Conservation (phyloP, 2,888 invertebrate genomes). For the Nephrotoma flavescens region DNA sequence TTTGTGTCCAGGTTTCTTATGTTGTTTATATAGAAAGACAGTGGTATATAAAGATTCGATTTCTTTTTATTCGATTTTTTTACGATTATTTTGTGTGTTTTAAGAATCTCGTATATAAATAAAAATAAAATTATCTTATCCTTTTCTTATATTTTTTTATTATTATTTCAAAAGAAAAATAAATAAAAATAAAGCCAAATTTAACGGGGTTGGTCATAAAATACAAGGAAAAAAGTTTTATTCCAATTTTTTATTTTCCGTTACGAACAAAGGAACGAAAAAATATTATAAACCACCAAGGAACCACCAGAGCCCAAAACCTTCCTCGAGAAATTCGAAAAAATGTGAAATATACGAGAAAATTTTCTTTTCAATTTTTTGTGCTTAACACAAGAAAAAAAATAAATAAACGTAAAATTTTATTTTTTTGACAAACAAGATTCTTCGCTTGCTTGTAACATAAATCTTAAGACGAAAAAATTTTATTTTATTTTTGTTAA, state of each 20-base stretch:
- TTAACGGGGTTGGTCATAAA: conserved; percentile 3
- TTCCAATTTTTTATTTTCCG: neutral
- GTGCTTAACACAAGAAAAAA: neutral
- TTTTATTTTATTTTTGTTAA: neutral
- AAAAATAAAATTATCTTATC: neutral
- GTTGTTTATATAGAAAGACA: neutral
- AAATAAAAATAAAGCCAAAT: neutral
- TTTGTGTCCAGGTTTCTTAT: neutral
- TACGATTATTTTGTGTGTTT: neutral
- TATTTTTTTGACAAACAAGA: conserved; percentile 2
- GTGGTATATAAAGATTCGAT: neutral
- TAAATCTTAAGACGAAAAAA: conserved; percentile 1
- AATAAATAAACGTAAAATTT: neutral
- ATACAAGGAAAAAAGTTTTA: neutral
- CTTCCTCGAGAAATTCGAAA: neutral
- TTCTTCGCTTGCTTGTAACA: conserved; percentile 1
- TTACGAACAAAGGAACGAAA: neutral
- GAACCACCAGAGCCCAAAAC: neutral
- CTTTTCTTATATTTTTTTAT: neutral
- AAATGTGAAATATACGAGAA: neutral
- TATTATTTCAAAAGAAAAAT: neutral
- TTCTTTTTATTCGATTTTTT: neutral
- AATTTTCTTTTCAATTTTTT: neutral
- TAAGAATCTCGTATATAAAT: neutral
- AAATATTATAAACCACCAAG: neutral